Evolutionary conservation across 2,113 vertebrate species (phyloP), one percentile per base, ranked within the genome.

Genomic region (Ochotona princeps): DNA sequence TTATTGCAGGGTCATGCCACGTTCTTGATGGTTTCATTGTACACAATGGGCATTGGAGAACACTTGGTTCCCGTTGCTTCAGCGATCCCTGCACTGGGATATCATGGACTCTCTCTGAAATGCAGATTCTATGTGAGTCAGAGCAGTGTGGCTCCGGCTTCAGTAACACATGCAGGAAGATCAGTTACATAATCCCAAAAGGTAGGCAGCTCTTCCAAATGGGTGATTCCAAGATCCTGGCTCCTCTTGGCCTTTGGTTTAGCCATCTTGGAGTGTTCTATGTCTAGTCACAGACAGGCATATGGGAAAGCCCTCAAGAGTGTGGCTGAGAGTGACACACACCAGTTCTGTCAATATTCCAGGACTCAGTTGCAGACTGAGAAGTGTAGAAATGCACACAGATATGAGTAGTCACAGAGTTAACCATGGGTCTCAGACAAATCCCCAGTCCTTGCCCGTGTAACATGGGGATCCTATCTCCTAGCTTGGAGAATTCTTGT

Each of bases 351-450:
- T 18, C 14, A 57, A 21, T 4, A 5, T 28, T 30, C 21, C n/a
- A 65, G 54, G 35, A 30, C 49, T 73, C 13, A 0, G 32, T 1
- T 8, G 61, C 38, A n/a, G 60, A 65, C 8, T 3, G 9, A 32
- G 20, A 83, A 35, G 51, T 12, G 1, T 6, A 5, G n/a, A 70
- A 54, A 61, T 13, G 1, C 10, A 7, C 10, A 10, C 9, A 32
- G 30, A 4, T 4, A 0, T 8, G 54, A n/a, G 63, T 17, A 17
- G 20, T 15, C 18, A 5, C 7, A 13, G 1, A 5, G 47, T 20
- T 32, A 38, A 8, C 49, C 4, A 4, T 18, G 73, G 65, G n/a
- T 10, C 30, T 78, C 49, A 17, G 38, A 57, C 51, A 61, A 32
- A 32, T n/a, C 25, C 23, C 28, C 12, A 25, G 13, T 60, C 11